Evolutionary conservation across 2,888 invertebrate species (phyloP).

Genomic region (Acholoe squamosa): DNA sequence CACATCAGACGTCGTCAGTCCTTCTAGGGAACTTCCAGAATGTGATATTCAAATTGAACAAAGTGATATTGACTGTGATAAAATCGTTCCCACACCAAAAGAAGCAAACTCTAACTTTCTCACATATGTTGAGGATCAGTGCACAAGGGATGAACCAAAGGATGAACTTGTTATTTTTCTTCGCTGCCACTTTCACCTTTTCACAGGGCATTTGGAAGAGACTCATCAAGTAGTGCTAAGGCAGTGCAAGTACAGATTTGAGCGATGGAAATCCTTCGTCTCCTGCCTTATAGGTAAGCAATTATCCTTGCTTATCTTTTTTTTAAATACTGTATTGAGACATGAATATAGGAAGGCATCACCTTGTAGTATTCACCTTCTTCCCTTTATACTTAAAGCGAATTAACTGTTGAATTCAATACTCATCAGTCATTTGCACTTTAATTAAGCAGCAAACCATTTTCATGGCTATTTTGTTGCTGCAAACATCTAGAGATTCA

Average conservation of each 20-base stretch:
- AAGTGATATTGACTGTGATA: background rate
- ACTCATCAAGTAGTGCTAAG: background rate
- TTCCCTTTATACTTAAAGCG: too few species aligned
- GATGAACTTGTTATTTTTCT: background rate
- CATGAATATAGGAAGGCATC: too few species aligned
- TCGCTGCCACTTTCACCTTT: background rate
- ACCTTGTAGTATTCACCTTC: too few species aligned
- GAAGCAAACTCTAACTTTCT: background rate
- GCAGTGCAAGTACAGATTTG: background rate
- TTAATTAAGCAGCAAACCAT: too few species aligned
- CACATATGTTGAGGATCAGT: background rate
- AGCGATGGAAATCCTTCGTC: conserved; percentile 31
- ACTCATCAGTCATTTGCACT: too few species aligned
- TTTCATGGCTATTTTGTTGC: too few species aligned
- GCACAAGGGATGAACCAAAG: background rate
- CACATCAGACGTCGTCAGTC: background rate
- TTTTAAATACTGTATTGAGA: too few species aligned
- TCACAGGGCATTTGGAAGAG: background rate
- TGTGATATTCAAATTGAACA: background rate
- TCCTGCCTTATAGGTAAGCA: background rate
- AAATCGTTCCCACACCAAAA: background rate
- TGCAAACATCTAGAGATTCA: too few species aligned
- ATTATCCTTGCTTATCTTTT: too few species aligned
- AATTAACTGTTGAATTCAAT: too few species aligned
- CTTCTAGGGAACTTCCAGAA: background rate